These are phyloP conservation scores for Dorcus parallelipipedus DNA, from an alignment of 2,888 invertebrate genomes.

Conservation along the genomic window DNA sequence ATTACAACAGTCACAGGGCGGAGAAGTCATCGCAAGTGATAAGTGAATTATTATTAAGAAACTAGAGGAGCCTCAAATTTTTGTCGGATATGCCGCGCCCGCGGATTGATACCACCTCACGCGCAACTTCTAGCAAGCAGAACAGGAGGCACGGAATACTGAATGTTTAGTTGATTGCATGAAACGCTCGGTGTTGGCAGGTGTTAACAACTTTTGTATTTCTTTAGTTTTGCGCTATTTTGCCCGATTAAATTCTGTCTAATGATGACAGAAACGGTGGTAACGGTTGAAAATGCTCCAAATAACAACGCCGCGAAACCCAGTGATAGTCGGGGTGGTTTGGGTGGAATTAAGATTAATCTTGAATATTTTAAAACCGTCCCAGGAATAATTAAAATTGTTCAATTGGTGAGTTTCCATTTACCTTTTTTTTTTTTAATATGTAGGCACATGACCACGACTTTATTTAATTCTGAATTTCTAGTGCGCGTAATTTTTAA, in stretches of 20 bases:
- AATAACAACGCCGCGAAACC: conserved; percentile 51
- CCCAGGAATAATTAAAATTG: conserved; percentile 78
- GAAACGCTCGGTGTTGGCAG: conserved; percentile 10
- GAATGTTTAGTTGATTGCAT: conserved; percentile 14
- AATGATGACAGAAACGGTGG: conserved; percentile 83
- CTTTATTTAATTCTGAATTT: neutral
- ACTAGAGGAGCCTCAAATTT: too few species aligned
- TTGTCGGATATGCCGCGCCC: too few species aligned
- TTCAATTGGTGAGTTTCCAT: conserved; percentile 69
- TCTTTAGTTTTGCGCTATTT: conserved; percentile 2
- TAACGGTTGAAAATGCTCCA: conserved; percentile 68
- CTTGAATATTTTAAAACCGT: conserved; percentile 75
- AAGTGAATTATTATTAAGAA: too few species aligned
- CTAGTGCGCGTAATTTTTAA: neutral
- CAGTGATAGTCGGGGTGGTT: conserved; percentile 35
- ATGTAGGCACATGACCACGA: too few species aligned
- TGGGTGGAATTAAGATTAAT: conserved; percentile 69
- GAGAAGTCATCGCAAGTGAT: too few species aligned
- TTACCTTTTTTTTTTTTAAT: neutral
- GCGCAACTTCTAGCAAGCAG: conserved; percentile 3
- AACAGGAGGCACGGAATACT: conserved; percentile 12
- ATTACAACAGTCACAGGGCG: too few species aligned
- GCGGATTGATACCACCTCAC: conserved; percentile 9
- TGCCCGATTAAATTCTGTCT: conserved; percentile 6
- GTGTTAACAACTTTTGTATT: conserved; percentile 7